Base-by-base conservation (phyloP, 2,888 invertebrate species). In the Tolmerus cingulatus region DNA sequence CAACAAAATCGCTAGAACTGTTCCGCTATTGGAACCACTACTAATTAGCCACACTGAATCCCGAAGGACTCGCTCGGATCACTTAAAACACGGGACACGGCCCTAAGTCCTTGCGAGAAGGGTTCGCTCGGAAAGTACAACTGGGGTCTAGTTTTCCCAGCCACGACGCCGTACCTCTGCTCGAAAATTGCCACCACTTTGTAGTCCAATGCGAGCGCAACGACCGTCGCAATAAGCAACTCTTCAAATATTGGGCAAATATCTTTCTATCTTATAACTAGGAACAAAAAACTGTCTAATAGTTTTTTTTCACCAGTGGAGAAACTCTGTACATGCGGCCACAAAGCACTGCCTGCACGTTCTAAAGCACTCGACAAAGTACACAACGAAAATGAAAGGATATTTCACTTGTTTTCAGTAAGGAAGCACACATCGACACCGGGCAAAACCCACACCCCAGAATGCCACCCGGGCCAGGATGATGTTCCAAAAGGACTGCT, bases 341-440 rank as follows among this genome's bases (percentile, higher is more conserved):
- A 74, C 40, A 85, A 74, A 85, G 85, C 74, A 74, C 57, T 85
- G 34, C 74, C 43, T 46, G 27, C 85, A 85, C 74, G 85, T 85
- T 85, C 85, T 85, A 77, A 77, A 86, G 76, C 23, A 79, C 86
- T 86, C 88, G 86, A 84, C 87, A 86, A 76, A 84, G 57, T 86
- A 86, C 74, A 82, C 86, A 88, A 87, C 87, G 88, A 87, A 88
- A 88, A 88, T 88, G 88, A 88, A 88, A 88, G 87, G 88, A 86
- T 86, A 87, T 86, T 55, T 87, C 27, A 46, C 74, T 87, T 87
- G 66, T 78, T 86, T 77, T 86, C 9, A 86, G 66, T 66, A 27
- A 66, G 27, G 66, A 23, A 78, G 86, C 27, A 86, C 23, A 12
- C 77, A 86, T 77, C 51, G 27, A 77, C 2, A 66, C 23, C 76